Percentiles rank a stretch among this genome's conserved stretches.
phyloP scores from a whole-genome alignment of 2,113 vertebrate genomes.

The Tenrec ecaudatus region DNA sequence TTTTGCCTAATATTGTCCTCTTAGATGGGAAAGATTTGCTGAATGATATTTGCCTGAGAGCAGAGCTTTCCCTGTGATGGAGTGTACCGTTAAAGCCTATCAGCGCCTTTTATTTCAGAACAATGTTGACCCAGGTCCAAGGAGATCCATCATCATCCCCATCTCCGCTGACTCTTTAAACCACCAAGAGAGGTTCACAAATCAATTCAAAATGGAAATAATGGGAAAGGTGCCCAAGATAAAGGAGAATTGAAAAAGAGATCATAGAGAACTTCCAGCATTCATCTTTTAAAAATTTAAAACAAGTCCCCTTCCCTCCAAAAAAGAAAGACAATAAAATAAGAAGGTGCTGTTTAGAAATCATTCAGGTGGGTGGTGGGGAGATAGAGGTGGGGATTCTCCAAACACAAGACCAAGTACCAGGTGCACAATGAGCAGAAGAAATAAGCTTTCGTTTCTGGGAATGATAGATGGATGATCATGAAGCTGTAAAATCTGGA shows the following conservation, averaged over 20 bases:
- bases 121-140: slow-evolving; percentile 61
- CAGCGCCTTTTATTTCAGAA: slow-evolving; percentile 65
- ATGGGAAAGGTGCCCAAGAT: neutral
- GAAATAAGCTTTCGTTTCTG: slow-evolving; percentile 1
- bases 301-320: neutral
- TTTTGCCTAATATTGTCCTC: neutral
- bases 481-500: slow-evolving; percentile 14
- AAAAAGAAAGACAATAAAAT: neutral
- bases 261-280: neutral
- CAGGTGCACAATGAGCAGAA: neutral
- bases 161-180: slow-evolving; percentile 64
- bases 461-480: neutral
- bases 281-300: neutral
- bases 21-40: neutral
- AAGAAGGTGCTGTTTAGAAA: neutral
- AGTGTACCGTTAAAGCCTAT: neutral
- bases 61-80: slow-evolving; percentile 8
- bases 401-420: neutral
- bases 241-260: slow-evolving; percentile 36
- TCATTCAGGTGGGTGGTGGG: neutral
- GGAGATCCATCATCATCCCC: slow-evolving; percentile 56
- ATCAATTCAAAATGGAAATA: slow-evolving; percentile 67
- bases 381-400: neutral
- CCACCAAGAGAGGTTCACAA: slow-evolving; percentile 10
- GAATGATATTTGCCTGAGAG: neutral